Base-by-base conservation (phyloP, 1,140 invertebrate genomes). In the Copidosoma floridanum region DNA sequence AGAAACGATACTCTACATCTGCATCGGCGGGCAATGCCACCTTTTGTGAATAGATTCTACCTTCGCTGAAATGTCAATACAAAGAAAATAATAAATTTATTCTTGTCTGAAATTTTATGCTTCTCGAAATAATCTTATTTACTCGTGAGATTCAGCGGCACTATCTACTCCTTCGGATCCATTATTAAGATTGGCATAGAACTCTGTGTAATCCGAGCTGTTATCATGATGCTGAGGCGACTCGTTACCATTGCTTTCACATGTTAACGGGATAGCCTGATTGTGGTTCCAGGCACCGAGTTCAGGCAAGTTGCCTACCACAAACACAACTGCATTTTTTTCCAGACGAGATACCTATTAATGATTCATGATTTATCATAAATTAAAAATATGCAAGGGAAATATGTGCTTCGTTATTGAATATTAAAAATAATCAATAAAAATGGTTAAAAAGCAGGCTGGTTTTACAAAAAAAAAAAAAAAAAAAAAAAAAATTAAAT, bases 1-100 rank as follows among this genome's bases (percentile, higher is more conserved):
- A 88, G 77, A 92, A 96, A 16, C 94, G 85, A 72, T 89, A 96
- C 27, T 86, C 80, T 2, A 93, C 79, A 60, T 87, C 85, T 63
- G 75, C 75, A 61, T 86, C 84, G 21, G 83, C 82, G 7, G 90
- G 89, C 67, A 93, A 65, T 38, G 70, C 69, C 43, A 81, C 62
- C 47, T 73, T 80, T 68, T 70, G 70, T 1, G 71, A 81, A 68
- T 76, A 82, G 64, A 69, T 71, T 46, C 52, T 68, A 47, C 67
- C 72, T 54, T 27, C 57, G 27, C 72, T 76, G 62, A 64, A 75
- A 72, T 52, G 32, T 47, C 51, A 56, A 7, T 29, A 11, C 12
- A 54, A 54, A 48, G n/a, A n/a, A n/a, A n/a, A n/a, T 6, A 32
- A 32, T 32, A 12, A 32, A 32, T 32, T 32, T 8, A 32, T 32